These are phyloP conservation scores for Engystomops pustulosus DNA, from an alignment of 2,113 vertebrate species.

Conservation along the genomic window DNA sequence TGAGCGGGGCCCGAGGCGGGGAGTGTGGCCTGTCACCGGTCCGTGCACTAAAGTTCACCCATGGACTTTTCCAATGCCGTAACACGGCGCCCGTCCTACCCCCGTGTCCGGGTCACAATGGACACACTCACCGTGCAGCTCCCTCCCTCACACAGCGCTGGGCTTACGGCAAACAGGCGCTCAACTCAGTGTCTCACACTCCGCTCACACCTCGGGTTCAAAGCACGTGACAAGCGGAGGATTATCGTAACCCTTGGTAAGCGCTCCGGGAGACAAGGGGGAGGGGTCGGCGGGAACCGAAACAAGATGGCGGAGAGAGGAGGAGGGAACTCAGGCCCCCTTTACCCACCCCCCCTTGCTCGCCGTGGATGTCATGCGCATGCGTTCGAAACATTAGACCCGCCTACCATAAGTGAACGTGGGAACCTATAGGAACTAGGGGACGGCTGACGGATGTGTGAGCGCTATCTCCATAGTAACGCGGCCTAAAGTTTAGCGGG, in stretches of 20 bases:
- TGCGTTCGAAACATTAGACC: background rate
- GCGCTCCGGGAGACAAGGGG: conserved; percentile 19
- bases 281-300: conserved; percentile 25
- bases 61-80: background rate
- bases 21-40: conserved; percentile 48
- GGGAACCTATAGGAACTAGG: background rate
- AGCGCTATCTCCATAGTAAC: background rate
- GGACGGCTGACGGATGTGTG: background rate
- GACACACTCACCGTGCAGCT: conserved; percentile 7
- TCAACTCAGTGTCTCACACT: background rate
- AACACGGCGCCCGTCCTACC: conserved; percentile 19
- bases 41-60: background rate
- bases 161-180: background rate
- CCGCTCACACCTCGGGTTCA: background rate
- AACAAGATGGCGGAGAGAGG: conserved; percentile 54
- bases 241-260: background rate
- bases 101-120: background rate
- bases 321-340: conserved; percentile 13
- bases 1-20: conserved; percentile 62
- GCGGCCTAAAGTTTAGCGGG: background rate
- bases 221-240: background rate
- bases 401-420: background rate
- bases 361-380: too few relatives aligned
- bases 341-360: background rate
- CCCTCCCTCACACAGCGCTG: too few relatives aligned